Evolutionary conservation across 2,797 vertebrate genomes (phyloP).

Genomic region (Oreochromis mossambicus): DNA sequence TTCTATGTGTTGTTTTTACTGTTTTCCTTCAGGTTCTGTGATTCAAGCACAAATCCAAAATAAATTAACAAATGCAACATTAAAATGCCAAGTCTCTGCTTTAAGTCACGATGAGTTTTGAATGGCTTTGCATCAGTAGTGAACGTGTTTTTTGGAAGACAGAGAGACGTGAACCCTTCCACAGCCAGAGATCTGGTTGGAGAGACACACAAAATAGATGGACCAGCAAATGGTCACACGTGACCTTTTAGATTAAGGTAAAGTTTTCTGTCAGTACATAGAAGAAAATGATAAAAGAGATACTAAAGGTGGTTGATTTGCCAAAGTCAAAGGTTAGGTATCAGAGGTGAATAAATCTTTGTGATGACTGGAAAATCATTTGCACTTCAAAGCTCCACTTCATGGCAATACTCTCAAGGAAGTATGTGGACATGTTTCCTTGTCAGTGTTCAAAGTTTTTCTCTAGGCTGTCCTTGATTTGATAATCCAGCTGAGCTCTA

Average conservation of each 20-base stretch:
- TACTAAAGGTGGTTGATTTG: not conserved
- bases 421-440: not conserved
- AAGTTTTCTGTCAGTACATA: not conserved
- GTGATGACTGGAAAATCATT: not conserved
- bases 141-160: fast-evolving
- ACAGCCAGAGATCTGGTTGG: not conserved
- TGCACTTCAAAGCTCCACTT: not conserved
- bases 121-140: not conserved
- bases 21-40: not conserved
- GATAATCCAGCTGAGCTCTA: not conserved
- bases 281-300: not conserved
- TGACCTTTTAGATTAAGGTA: not conserved
- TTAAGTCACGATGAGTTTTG: not conserved
- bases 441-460: not conserved
- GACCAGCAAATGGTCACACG: not conserved
- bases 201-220: not conserved
- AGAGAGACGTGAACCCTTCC: not conserved
- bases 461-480: not conserved
- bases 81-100: not conserved
- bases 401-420: not conserved
- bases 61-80: not conserved
- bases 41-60: not conserved
- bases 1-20: not conserved
- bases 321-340: not conserved
- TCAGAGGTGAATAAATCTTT: not conserved